Evolutionary conservation across 1,140 invertebrate genomes (phyloP).

Genomic region (Aleiodes sp.): DNA sequence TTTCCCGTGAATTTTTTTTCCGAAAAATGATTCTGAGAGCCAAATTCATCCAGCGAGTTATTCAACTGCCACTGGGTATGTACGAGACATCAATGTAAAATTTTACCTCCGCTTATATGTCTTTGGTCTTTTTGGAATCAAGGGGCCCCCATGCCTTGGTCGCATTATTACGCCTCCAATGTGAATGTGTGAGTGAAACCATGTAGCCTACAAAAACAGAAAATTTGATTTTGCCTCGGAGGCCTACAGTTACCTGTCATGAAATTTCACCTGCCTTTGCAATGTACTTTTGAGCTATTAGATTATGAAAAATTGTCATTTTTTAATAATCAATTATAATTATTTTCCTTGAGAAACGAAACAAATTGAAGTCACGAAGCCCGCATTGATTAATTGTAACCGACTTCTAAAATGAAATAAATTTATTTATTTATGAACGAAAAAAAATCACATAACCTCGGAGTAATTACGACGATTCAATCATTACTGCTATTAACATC

Average conservation of each 20-base stretch:
- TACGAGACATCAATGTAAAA: not conserved
- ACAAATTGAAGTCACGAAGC: no score
- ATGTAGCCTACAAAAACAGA: not conserved
- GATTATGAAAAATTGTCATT: not conserved
- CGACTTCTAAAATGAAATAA: no score
- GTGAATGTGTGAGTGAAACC: not conserved
- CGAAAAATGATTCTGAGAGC: not conserved
- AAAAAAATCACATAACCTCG: no score
- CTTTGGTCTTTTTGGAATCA: not conserved
- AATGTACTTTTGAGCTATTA: not conserved
- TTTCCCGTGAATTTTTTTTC: no score
- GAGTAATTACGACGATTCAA: no score
- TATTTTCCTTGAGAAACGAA: no score
- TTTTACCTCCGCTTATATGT: not conserved
- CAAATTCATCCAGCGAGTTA: not conserved
- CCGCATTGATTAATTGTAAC: no score
- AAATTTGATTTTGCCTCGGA: conserved; percentile 45
- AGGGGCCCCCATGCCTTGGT: not conserved
- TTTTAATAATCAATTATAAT: no score
- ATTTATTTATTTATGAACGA: no score
- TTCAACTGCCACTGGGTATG: not conserved
- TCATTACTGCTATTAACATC: no score
- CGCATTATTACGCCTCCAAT: not conserved
- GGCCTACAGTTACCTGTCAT: conserved; percentile 47
- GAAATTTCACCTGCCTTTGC: conserved; percentile 47